phyloP scores from a whole-genome alignment of 2,113 vertebrate genomes.

The Azemiops feae region DNA sequence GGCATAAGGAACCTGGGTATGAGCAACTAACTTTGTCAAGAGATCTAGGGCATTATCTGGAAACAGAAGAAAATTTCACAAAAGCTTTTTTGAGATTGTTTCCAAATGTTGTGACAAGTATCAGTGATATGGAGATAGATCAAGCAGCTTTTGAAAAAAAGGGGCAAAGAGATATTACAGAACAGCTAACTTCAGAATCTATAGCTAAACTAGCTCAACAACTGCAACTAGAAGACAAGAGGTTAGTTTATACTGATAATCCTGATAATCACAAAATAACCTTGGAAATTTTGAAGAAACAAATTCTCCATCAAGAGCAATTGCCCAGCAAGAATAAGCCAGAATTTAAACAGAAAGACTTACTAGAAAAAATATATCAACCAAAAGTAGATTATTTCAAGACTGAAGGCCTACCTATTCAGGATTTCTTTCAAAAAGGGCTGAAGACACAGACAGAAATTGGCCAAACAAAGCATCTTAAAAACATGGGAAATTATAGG shows the following conservation, averaged over 20 bases:
- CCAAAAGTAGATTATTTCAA: not conserved
- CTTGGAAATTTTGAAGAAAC: not conserved
- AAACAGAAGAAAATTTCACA: slow-evolving; percentile 34
- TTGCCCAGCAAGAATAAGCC: not conserved
- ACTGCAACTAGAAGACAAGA: not conserved
- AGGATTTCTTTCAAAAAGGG: not conserved
- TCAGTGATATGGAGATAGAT: not conserved
- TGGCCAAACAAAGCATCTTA: not conserved
- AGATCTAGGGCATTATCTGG: slow-evolving; percentile 36
- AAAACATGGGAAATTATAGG: not conserved
- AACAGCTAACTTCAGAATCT: not conserved
- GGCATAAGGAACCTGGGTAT: not conserved
- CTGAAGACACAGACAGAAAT: not conserved
- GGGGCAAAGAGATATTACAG: not conserved
- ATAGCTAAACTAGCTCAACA: not conserved
- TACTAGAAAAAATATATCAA: not conserved
- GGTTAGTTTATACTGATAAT: not conserved
- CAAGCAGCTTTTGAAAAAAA: not conserved
- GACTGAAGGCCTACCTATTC: not conserved
- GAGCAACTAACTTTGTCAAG: not conserved
- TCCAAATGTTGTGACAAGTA: slow-evolving; percentile 12
- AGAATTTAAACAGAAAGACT: not conserved
- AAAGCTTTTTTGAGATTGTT: not conserved
- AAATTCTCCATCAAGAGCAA: not conserved
- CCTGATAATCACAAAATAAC: not conserved